A percentile compares a stretch with the other conserved stretches of the same genome.
phyloP scores from a whole-genome alignment of 2,888 invertebrate genomes.

The Athalia rosae region DNA sequence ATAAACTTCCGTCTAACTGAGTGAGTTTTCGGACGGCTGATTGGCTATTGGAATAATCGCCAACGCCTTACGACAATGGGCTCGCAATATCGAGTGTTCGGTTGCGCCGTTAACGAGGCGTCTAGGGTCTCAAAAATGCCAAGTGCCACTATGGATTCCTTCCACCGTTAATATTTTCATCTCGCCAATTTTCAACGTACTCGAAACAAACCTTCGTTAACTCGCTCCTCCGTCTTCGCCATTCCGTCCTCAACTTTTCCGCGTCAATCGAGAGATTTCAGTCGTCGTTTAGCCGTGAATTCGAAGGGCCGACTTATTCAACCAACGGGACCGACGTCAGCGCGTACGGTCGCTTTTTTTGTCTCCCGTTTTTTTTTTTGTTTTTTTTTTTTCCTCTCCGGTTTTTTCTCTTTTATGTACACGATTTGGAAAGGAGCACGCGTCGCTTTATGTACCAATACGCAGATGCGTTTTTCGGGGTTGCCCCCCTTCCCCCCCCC shows the following conservation, averaged over 20 bases:
- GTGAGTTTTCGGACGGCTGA: slow-evolving; percentile 60
- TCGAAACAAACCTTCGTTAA: not conserved
- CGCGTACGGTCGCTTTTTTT: slow-evolving; percentile 20
- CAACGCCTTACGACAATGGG: slow-evolving; percentile 58
- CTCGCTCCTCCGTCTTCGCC: not conserved
- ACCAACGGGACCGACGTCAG: slow-evolving; percentile 22
- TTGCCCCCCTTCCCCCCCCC: slow-evolving; percentile 18
- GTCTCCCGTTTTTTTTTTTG: not conserved
- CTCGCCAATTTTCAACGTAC: not conserved
- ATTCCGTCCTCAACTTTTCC: not conserved
- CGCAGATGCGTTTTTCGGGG: slow-evolving; percentile 45
- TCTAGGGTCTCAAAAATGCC: not conserved
- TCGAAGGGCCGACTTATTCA: slow-evolving; percentile 15
- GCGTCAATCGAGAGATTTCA: slow-evolving; percentile 18
- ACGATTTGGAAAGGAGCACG: slow-evolving; percentile 37
- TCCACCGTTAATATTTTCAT: not conserved
- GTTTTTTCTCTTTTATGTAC: slow-evolving; percentile 44
- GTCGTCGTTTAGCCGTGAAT: slow-evolving; percentile 16
- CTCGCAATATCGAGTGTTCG: slow-evolving; percentile 55
- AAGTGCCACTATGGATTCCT: slow-evolving; percentile 6
- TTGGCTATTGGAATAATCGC: slow-evolving; percentile 61
- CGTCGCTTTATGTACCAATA: slow-evolving; percentile 32
- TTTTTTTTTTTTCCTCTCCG: slow-evolving; percentile 12
- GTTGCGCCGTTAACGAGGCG: not conserved
- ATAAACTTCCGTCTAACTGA: slow-evolving; percentile 62